Percentiles rank a stretch among this genome's conserved stretches.
phyloP scores from a whole-genome alignment of 2,113 vertebrate species.

The Elachura formosa region DNA sequence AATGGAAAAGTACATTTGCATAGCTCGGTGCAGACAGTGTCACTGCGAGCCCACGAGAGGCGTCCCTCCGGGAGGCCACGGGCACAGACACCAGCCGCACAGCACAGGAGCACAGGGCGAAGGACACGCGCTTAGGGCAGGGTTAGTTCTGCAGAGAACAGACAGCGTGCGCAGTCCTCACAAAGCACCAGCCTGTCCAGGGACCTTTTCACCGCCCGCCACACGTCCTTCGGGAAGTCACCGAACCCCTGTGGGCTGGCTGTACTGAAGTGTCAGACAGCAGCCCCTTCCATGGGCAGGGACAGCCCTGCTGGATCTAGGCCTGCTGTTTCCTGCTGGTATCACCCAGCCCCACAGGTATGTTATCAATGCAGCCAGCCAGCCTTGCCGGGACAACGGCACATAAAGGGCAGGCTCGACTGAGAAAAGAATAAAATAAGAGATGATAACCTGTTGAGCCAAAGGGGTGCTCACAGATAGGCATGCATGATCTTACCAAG shows the following conservation, averaged over 20 bases:
- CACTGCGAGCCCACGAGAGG: neutral
- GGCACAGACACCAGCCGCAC: neutral
- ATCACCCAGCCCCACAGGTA: neutral
- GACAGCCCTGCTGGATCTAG: neutral
- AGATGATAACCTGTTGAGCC: neutral
- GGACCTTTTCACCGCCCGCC: neutral
- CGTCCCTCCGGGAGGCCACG: neutral
- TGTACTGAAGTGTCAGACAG: neutral
- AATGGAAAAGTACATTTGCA: neutral
- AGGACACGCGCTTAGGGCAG: neutral
- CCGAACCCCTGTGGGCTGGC: neutral
- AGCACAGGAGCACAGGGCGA: neutral
- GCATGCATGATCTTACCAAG: neutral
- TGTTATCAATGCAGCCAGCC: neutral
- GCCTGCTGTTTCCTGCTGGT: neutral
- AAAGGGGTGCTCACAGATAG: neutral
- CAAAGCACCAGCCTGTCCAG: neutral
- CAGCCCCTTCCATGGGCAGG: neutral
- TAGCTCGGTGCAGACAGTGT: neutral
- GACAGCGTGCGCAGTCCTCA: neutral
- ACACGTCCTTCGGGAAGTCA: rapidly evolving
- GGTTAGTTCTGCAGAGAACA: neutral
- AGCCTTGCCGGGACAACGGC: neutral
- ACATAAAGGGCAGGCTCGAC: neutral
- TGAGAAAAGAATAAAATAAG: neutral